These are phyloP conservation scores for Lerema accius DNA, from an alignment of 1,140 invertebrate genomes.

Conservation along the genomic window DNA sequence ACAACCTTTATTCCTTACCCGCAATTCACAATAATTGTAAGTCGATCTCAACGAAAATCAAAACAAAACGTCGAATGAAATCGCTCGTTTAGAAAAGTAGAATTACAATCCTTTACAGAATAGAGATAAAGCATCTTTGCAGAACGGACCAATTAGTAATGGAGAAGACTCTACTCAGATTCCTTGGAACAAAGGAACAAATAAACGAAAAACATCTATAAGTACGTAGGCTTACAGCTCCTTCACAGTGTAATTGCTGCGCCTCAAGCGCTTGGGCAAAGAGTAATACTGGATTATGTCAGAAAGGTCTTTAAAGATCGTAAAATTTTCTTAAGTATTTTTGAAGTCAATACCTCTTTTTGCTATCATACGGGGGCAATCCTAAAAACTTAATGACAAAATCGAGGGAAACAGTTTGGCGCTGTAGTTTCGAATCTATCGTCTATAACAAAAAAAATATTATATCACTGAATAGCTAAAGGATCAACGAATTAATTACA, in stretches of 20 bases:
- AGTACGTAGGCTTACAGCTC: conserved; percentile 50
- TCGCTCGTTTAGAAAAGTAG: conserved; percentile 22
- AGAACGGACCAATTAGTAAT: conserved; percentile 59
- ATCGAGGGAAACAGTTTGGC: no score
- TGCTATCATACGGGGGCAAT: no score
- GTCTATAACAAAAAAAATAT: no score
- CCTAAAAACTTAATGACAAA: no score
- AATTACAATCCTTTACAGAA: conserved; percentile 41
- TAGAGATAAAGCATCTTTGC: conserved; percentile 43
- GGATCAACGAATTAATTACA: no score
- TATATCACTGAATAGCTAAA: no score
- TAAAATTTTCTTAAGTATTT: no score
- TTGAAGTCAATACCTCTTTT: no score
- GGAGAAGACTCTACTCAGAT: conserved; percentile 51
- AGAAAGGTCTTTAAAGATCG: conserved; percentile 3
- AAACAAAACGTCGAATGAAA: conserved; percentile 21
- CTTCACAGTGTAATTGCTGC: conserved; percentile 56
- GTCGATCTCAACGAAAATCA: conserved; percentile 16
- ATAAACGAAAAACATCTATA: conserved; percentile 62
- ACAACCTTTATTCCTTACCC: conserved; percentile 7
- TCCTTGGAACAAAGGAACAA: conserved; percentile 56
- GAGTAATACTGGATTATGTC: conserved; percentile 34
- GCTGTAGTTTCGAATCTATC: no score
- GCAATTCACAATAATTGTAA: background rate
- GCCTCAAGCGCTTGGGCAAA: conserved; percentile 46